A percentile compares a stretch with the other conserved stretches of the same genome.
Conservation (phyloP, 2,797 vertebrate species). For the Catharus ustulatus region DNA sequence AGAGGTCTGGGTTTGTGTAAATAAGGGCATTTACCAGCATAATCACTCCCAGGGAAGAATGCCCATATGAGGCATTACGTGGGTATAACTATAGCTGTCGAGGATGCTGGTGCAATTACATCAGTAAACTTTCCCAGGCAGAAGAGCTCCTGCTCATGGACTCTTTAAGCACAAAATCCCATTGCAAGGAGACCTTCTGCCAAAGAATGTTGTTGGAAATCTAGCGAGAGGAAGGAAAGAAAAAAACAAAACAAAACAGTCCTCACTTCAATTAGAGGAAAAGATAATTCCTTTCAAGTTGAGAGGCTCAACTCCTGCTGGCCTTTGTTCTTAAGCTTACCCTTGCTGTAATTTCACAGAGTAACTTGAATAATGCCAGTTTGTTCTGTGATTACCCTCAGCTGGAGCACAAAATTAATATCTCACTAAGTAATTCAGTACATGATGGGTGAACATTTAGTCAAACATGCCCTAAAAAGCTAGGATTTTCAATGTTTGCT, state of each 20-base stretch:
- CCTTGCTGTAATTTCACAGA: slow-evolving; percentile 32
- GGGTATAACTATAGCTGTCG: neutral
- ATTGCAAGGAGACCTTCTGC: neutral
- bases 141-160: neutral
- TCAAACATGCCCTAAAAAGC: slow-evolving; percentile 69
- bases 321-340: slow-evolving; percentile 61
- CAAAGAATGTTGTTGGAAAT: slow-evolving; percentile 7
- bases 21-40: neutral
- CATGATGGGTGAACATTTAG: slow-evolving; percentile 64
- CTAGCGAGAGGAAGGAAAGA: slow-evolving; percentile 50
- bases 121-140: neutral
- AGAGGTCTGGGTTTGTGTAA: neutral
- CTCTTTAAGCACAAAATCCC: neutral
- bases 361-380: slow-evolving; percentile 44
- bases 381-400: slow-evolving; percentile 69
- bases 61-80: neutral
- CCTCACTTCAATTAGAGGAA: slow-evolving; percentile 61
- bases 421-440: slow-evolving; percentile 71
- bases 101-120: neutral
- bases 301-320: slow-evolving; percentile 58
- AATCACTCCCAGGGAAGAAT: neutral
- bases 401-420: slow-evolving; percentile 69
- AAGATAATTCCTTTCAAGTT: slow-evolving; percentile 68
- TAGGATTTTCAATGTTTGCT: slow-evolving; percentile 41
- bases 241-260: slow-evolving; percentile 45